Evolutionary conservation across 2,888 invertebrate genomes (phyloP).

Genomic region (Epinotia brunnichana): DNA sequence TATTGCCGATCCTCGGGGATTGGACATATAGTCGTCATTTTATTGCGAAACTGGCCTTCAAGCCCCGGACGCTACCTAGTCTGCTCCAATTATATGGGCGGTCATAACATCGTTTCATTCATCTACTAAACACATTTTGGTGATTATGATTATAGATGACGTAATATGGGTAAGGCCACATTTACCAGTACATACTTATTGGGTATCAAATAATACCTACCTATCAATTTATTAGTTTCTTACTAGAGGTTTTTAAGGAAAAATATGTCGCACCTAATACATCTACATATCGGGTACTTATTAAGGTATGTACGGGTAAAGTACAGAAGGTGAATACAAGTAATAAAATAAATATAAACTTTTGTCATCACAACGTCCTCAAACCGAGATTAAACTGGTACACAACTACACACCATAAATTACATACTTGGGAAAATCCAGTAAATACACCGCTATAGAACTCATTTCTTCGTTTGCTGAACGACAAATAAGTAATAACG

Average conservation of each 20-base stretch:
- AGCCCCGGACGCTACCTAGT: conserved; percentile 18
- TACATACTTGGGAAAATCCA: too few relatives aligned
- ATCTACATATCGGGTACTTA: too few relatives aligned
- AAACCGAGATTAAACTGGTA: too few relatives aligned
- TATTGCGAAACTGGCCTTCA: conserved; percentile 38
- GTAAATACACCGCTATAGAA: conserved; percentile 46
- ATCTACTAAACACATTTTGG: conserved; percentile 1
- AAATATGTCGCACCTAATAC: too few relatives aligned
- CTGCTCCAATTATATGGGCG: conserved; percentile 25
- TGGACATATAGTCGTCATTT: conserved; percentile 34
- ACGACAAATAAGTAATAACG: conserved; percentile 55
- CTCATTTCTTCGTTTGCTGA: conserved; percentile 55
- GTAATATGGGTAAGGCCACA: conserved; percentile 1
- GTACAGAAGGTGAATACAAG: too few relatives aligned
- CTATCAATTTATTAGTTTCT: background rate
- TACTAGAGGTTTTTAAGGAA: background rate
- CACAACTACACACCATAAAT: too few relatives aligned
- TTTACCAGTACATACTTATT: background rate
- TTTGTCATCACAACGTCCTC: too few relatives aligned
- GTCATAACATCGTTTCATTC: conserved; percentile 8
- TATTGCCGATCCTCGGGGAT: conserved; percentile 30
- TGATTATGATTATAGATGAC: background rate
- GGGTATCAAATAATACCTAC: background rate
- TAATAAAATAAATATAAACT: too few relatives aligned
- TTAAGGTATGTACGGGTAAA: too few relatives aligned